Evolutionary conservation across 2,797 vertebrate genomes (phyloP).

Genomic region (Gymnopithys bicolor): DNA sequence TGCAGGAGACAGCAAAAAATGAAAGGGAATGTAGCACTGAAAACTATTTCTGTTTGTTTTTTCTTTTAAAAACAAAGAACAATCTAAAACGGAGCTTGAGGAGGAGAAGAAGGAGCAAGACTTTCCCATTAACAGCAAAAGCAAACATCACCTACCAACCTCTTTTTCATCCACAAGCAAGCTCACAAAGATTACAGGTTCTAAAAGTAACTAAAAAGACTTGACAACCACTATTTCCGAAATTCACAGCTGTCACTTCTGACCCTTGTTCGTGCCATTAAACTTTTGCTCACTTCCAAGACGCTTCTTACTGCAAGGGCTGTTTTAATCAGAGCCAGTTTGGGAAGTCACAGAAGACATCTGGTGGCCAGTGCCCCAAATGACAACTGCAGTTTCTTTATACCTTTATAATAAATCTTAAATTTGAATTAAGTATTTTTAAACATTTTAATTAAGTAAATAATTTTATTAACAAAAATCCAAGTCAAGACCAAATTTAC

Average conservation of each 20-base stretch:
- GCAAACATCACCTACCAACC: conserved; percentile 14
- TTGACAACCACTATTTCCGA: not conserved
- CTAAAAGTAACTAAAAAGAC: not conserved
- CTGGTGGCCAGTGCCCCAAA: conserved; percentile 41
- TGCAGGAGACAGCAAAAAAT: not conserved
- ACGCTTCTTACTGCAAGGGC: not conserved
- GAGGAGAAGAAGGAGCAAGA: not conserved
- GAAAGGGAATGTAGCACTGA: not conserved
- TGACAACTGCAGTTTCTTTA: not conserved
- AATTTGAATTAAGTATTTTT: not conserved
- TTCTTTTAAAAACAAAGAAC: not conserved
- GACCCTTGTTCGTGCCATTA: not conserved
- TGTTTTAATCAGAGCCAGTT: not conserved
- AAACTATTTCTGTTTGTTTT: not conserved
- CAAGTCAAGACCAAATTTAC: not conserved
- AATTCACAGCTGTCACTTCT: not conserved
- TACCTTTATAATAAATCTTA: not conserved
- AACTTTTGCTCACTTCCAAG: not conserved
- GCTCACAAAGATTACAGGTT: not conserved
- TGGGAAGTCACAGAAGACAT: conserved; percentile 39
- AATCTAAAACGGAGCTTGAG: not conserved
- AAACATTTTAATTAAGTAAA: not conserved
- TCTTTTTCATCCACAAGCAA: not conserved
- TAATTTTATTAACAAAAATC: not conserved
- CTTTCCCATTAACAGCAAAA: conserved; percentile 4